These are phyloP conservation scores for Cepaea nemoralis DNA, from an alignment of 1,140 invertebrate genomes.

Conservation along the genomic window DNA sequence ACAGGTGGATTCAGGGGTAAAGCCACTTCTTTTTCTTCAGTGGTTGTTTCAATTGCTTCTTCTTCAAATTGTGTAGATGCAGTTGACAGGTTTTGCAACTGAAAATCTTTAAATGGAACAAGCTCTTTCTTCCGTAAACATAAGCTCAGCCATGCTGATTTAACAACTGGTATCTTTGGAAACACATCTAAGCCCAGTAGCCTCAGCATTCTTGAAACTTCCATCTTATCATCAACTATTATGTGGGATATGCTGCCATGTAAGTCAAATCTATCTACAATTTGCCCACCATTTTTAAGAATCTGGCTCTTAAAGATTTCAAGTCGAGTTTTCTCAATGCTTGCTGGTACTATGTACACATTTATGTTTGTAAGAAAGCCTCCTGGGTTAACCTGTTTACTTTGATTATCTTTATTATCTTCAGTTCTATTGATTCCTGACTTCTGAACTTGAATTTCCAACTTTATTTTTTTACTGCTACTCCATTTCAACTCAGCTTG, in stretches of 20 bases:
- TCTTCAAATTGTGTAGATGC: neutral
- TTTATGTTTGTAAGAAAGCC: neutral
- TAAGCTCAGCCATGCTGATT: slow-evolving; percentile 67
- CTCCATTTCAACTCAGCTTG: neutral
- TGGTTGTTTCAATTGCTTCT: slow-evolving; percentile 24
- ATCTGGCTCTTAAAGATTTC: slow-evolving; percentile 65
- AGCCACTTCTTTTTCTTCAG: neutral
- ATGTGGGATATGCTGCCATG: slow-evolving; percentile 54
- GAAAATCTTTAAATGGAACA: slow-evolving; percentile 41
- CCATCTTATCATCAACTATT: slow-evolving; percentile 67
- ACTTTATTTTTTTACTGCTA: neutral
- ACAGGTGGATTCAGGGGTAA: neutral
- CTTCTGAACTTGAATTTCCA: neutral
- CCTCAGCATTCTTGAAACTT: slow-evolving; percentile 58
- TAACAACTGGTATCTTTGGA: slow-evolving; percentile 57
- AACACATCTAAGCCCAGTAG: slow-evolving; percentile 58
- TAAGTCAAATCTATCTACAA: slow-evolving; percentile 44
- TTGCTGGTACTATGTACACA: slow-evolving; percentile 59
- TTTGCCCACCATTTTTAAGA: slow-evolving; percentile 59
- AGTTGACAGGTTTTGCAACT: slow-evolving; percentile 4
- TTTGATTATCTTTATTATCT: neutral
- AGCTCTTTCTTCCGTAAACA: slow-evolving; percentile 63
- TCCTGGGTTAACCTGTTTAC: neutral
- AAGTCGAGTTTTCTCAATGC: slow-evolving; percentile 67
- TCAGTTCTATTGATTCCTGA: neutral